phyloP scores from a whole-genome alignment of 2,797 vertebrate genomes.

The Garrulus glandarius region DNA sequence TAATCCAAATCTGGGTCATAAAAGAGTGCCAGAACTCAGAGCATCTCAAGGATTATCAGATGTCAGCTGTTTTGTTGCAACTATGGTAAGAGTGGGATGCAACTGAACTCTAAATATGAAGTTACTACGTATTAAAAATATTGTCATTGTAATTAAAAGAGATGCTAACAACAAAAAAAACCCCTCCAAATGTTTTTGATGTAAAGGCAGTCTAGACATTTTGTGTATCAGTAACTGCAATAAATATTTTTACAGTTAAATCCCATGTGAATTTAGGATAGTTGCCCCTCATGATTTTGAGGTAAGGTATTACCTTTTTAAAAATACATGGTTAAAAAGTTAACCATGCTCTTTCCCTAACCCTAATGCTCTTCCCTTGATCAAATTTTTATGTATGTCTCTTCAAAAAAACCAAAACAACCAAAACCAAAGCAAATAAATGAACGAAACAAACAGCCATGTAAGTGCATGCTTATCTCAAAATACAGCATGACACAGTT shows the following conservation, averaged over 20 bases:
- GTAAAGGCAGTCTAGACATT: neutral
- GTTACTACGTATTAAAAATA: neutral
- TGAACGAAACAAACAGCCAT: neutral
- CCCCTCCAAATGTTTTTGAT: neutral
- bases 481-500: neutral
- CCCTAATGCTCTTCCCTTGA: neutral
- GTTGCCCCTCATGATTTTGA: neutral
- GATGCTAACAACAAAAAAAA: rapidly evolving
- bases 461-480: neutral
- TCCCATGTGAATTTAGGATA: neutral
- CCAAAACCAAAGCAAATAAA: neutral
- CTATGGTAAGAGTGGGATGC: neutral
- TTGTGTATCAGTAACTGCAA: neutral
- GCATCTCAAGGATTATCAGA: conserved; percentile 18
- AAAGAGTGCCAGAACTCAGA: conserved; percentile 44
- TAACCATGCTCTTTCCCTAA: neutral
- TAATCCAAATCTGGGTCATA: conserved; percentile 50
- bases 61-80: neutral
- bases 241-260: conserved; percentile 5
- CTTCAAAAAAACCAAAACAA: neutral
- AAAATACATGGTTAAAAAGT: neutral
- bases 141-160: neutral
- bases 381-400: neutral
- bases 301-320: neutral
- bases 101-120: neutral